A percentile compares a stretch with the other conserved stretches of the same genome.
phyloP scores from a whole-genome alignment of 2,113 vertebrate species.

The Acanthochromis polyacanthus region DNA sequence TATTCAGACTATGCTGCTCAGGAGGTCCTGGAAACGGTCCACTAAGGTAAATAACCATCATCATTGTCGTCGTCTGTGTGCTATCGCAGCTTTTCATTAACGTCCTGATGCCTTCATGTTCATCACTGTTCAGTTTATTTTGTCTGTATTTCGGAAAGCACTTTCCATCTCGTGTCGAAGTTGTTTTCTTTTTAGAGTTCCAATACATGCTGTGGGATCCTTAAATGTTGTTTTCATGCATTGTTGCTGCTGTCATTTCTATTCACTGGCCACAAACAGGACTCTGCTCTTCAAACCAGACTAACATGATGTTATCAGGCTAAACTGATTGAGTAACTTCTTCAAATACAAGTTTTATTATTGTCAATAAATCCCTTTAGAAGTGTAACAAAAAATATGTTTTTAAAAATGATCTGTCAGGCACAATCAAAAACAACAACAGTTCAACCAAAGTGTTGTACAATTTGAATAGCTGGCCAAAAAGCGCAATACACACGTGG shows the following conservation, averaged over 20 bases:
- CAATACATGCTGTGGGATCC: background rate
- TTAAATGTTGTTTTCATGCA: background rate
- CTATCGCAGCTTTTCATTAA: background rate
- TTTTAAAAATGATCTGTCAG: no score
- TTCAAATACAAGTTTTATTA: no score
- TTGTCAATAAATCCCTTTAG: no score
- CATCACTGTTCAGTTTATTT: background rate
- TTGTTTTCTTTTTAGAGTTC: background rate
- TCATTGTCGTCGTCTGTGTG: background rate
- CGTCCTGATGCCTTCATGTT: background rate
- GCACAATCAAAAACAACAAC: no score
- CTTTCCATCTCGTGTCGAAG: background rate
- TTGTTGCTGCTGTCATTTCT: background rate
- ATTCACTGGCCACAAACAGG: background rate
- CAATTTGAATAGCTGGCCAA: no score
- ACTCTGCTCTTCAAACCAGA: background rate
- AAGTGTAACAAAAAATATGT: no score
- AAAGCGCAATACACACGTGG: no score
- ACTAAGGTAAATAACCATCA: constrained; percentile 89
- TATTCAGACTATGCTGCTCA: constrained; percentile 94
- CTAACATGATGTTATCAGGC: background rate
- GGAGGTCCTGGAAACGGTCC: constrained; percentile 96
- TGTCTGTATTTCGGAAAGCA: background rate
- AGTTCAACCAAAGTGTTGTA: no score
- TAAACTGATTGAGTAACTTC: no score